Conservation (phyloP, 2,797 vertebrate genomes). For the Tangara arthus region DNA sequence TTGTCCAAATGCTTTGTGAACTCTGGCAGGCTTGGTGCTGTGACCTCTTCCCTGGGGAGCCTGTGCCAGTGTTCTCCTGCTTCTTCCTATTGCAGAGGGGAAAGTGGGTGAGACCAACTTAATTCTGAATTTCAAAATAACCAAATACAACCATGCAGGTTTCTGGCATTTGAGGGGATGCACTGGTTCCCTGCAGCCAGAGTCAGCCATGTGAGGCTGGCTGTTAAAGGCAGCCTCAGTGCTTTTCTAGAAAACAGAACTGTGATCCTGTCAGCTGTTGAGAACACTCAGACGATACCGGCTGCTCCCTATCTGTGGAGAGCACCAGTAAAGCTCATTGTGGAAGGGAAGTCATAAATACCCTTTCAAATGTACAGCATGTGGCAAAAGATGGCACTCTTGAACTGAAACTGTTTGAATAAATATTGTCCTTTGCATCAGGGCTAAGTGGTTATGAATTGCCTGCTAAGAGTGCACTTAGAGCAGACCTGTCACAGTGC, state of each 20-base stretch:
- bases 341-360: neutral
- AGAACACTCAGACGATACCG: neutral
- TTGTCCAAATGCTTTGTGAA: neutral
- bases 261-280: neutral
- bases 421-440: neutral
- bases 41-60: neutral
- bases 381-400: neutral
- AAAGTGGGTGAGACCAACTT: neutral
- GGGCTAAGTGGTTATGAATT: neutral
- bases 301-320: neutral
- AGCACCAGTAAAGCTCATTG: neutral
- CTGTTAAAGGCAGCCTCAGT: accelerated
- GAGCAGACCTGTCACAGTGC: neutral
- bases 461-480: neutral
- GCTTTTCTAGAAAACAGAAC: neutral
- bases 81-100: neutral
- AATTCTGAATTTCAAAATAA: neutral
- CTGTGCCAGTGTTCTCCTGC: neutral
- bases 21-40: neutral
- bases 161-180: neutral
- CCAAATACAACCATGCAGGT: neutral
- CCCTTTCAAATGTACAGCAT: neutral
- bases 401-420: neutral
- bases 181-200: neutral
- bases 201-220: neutral